A percentile compares a stretch with the other conserved stretches of the same genome.
phyloP scores from a whole-genome alignment of 2,888 invertebrate species.

The Teleogryllus oceanicus region DNA sequence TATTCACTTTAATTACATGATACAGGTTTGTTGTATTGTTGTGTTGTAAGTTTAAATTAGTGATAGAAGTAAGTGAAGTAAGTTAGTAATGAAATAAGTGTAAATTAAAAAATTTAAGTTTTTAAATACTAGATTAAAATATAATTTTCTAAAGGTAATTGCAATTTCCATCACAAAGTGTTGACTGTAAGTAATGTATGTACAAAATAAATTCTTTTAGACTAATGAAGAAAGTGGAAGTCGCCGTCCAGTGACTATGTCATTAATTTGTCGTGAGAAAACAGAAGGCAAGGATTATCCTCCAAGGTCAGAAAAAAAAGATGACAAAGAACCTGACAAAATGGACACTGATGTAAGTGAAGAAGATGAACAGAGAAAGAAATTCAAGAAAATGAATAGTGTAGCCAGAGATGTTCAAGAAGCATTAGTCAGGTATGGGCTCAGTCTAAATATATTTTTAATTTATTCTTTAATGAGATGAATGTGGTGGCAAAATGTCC shows the following conservation, averaged over 20 bases:
- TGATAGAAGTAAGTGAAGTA: no score
- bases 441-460: no score
- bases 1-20: constrained; percentile 74
- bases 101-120: no score
- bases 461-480: no score
- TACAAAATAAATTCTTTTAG: constrained; percentile 40
- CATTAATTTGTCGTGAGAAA: constrained; percentile 45
- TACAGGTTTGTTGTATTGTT: constrained; percentile 56
- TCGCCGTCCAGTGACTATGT: constrained; percentile 71
- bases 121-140: no score
- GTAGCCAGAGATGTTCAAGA: neutral
- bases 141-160: no score
- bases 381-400: constrained; percentile 26
- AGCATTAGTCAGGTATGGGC: neutral
- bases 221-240: constrained; percentile 79
- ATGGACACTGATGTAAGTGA: constrained; percentile 35
- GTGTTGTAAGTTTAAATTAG: no score
- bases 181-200: no score
- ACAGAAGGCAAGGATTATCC: constrained; percentile 42
- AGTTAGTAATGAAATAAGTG: no score
- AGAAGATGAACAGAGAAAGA: neutral
- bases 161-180: no score
- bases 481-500: no score
- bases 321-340: constrained; percentile 33
- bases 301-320: constrained; percentile 29